Conservation (phyloP, 2,888 invertebrate genomes). For the Orthosia incerta region DNA sequence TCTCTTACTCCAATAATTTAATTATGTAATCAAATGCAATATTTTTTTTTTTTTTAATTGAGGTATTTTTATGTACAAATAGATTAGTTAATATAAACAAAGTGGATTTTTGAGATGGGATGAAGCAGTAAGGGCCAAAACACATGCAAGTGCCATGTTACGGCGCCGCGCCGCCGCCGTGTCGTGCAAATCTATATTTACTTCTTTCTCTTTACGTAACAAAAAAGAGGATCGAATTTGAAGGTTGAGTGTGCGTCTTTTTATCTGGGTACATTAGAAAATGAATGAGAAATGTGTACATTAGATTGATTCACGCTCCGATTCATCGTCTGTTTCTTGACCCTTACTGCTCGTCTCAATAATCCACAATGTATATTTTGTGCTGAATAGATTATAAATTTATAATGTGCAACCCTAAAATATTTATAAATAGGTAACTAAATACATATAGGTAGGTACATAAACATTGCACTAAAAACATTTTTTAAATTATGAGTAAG, state of each 20-base stretch:
- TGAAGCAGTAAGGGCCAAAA: not conserved
- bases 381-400: conserved; percentile 21
- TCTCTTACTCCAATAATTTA: conserved; percentile 74
- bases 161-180: no score
- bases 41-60: conserved; percentile 68
- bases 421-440: conserved; percentile 25
- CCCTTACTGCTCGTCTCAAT: not conserved
- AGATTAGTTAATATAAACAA: not conserved
- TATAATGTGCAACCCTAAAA: conserved; percentile 22
- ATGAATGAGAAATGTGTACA: not conserved
- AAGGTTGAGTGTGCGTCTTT: not conserved
- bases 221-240: not conserved
- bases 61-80: conserved; percentile 53
- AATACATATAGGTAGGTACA: conserved; percentile 7
- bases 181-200: not conserved
- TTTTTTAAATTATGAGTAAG: conserved; percentile 17
- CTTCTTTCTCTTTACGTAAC: no score
- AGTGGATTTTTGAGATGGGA: not conserved
- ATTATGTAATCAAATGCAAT: conserved; percentile 77
- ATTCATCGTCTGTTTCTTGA: not conserved
- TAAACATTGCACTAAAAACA: conserved; percentile 31
- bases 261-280: not conserved
- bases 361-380: conserved; percentile 9
- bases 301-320: not conserved
- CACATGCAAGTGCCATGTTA: not conserved